Conservation (phyloP, 2,113 vertebrate species). For the Oryzias woworae region DNA sequence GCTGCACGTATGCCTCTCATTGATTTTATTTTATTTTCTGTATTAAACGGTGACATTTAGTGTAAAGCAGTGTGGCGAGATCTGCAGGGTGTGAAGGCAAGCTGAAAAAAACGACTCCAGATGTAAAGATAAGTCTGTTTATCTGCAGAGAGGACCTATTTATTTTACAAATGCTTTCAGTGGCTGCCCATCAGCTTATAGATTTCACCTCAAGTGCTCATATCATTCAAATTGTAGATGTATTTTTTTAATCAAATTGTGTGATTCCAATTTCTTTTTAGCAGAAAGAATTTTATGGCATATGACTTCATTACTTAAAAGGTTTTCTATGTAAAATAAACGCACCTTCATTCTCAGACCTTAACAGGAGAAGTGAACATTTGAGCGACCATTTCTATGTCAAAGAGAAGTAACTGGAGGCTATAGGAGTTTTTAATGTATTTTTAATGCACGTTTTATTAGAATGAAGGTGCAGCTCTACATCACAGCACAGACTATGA, state of each 20-base stretch:
- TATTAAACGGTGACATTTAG: slow-evolving; percentile 10
- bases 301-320: no score
- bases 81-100: slow-evolving; percentile 1
- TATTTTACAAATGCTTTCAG: no score
- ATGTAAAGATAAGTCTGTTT: slow-evolving; percentile 13
- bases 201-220: no score
- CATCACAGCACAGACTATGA: slow-evolving; percentile 12
- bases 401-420: slow-evolving; percentile 3
- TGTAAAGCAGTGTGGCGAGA: slow-evolving; percentile 2
- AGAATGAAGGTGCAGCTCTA: slow-evolving; percentile 19
- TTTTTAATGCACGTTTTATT: slow-evolving; percentile 25
- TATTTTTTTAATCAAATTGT: no score
- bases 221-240: no score
- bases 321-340: no score
- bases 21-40: slow-evolving; percentile 26
- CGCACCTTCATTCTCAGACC: no score
- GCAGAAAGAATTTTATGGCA: no score
- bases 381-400: neutral
- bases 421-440: slow-evolving; percentile 9
- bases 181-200: no score
- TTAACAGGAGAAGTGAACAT: no score
- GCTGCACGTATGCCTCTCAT: neutral
- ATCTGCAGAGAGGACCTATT: neutral
- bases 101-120: slow-evolving; percentile 8
- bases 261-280: no score